Evolutionary conservation across 2,888 invertebrate species (phyloP).

Genomic region (Eledone cirrhosa): DNA sequence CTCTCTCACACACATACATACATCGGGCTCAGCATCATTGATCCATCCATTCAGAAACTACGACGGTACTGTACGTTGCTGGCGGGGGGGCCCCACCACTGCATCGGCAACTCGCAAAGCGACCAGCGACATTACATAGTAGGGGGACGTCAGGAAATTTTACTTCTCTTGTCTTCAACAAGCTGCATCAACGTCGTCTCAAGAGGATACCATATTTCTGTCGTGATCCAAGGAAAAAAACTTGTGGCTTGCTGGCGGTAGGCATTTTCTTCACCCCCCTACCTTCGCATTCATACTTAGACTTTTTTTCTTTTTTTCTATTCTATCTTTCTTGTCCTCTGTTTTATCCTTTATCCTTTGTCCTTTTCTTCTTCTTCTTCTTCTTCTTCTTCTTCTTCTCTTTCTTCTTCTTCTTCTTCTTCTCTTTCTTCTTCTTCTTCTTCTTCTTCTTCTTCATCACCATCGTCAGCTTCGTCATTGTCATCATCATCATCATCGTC

Average conservation of each 20-base stretch:
- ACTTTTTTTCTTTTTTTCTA: background rate
- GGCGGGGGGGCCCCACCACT: conserved; percentile 19
- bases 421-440: too few relatives aligned
- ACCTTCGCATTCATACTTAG: background rate
- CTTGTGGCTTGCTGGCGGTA: conserved; percentile 28
- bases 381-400: too few relatives aligned
- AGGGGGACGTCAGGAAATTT: conserved; percentile 24
- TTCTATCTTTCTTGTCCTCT: background rate
- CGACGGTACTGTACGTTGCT: conserved; percentile 19
- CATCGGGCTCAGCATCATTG: conserved; percentile 23
- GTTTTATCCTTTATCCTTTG: too few relatives aligned
- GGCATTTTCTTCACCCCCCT: conserved; percentile 3
- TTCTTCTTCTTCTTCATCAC: too few relatives aligned
- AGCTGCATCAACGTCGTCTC: conserved; percentile 11
- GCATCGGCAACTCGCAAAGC: conserved; percentile 7
- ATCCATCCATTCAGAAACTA: conserved; percentile 12
- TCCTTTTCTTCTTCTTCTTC: too few relatives aligned
- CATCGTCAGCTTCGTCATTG: too few relatives aligned
- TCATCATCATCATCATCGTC: too few relatives aligned
- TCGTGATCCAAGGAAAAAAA: conserved; percentile 27
- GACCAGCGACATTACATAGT: conserved; percentile 24
- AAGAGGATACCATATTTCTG: conserved; percentile 22
- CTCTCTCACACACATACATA: conserved; percentile 4
- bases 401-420: too few relatives aligned
- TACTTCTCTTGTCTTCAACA: conserved; percentile 17